Percentiles rank a stretch among this genome's conserved stretches.
Conservation (phyloP, 2,888 invertebrate species). For the Eilema depressum region DNA sequence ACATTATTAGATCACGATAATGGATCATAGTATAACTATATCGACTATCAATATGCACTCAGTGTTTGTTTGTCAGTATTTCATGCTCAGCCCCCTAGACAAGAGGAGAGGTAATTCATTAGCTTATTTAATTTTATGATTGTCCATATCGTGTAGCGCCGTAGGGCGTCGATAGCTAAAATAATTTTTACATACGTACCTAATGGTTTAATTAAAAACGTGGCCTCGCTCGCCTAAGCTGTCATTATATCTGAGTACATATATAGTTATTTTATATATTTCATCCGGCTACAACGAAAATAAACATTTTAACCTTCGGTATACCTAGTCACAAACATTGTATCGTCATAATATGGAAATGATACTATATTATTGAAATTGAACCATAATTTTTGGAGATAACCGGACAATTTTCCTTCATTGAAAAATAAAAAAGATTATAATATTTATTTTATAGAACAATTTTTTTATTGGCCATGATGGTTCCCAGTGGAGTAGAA, state of each 20-base stretch:
- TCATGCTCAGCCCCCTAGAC: too few species aligned
- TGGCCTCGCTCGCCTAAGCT: conserved; percentile 59
- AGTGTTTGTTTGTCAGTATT: too few species aligned
- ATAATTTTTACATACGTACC: conserved; percentile 45
- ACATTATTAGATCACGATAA: too few species aligned
- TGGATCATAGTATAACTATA: too few species aligned
- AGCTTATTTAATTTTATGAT: conserved; percentile 18
- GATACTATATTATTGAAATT: conserved; percentile 2
- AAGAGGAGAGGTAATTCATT: too few species aligned
- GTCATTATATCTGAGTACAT: conserved; percentile 52
- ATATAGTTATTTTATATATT: conserved; percentile 54
- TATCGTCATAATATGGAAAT: conserved; percentile 5
- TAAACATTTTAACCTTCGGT: conserved; percentile 54
- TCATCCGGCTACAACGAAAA: conserved; percentile 54
- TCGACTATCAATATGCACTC: too few species aligned
- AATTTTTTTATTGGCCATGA: too few species aligned
- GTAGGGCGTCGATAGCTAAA: conserved; percentile 48
- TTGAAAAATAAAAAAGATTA: too few species aligned
- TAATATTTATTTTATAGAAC: too few species aligned
- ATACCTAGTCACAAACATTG: conserved; percentile 12
- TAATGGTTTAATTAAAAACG: conserved; percentile 64
- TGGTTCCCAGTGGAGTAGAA: too few species aligned
- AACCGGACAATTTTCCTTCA: background rate
- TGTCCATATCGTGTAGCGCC: conserved; percentile 37
- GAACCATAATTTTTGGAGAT: background rate